Evolutionary conservation across 2,888 invertebrate genomes (phyloP).

Genomic region (Podotricha telesiphe): DNA sequence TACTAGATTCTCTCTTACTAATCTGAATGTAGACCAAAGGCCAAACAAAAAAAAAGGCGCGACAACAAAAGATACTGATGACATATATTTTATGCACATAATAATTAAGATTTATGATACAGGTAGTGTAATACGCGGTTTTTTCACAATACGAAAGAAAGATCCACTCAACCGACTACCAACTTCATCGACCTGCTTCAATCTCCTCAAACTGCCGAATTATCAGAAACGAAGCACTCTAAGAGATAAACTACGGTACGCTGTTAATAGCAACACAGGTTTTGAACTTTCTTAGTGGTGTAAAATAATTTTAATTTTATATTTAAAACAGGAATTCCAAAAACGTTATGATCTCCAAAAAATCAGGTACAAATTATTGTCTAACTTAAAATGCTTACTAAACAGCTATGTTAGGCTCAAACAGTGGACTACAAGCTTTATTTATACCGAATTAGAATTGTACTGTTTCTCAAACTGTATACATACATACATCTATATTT

Average conservation of each 20-base stretch:
- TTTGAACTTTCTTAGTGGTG: slow-evolving; percentile 95
- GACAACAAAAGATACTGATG: too few species aligned
- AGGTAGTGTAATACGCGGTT: slow-evolving; percentile 98
- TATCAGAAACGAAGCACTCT: slow-evolving; percentile 98
- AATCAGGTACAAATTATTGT: slow-evolving; percentile 9
- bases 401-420: background rate
- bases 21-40: too few species aligned
- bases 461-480: background rate
- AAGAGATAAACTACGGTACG: slow-evolving; percentile 97
- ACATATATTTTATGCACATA: too few species aligned
- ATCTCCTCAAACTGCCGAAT: slow-evolving; percentile 98
- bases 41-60: too few species aligned
- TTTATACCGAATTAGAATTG: slow-evolving; percentile 12
- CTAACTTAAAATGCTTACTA: background rate
- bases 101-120: slow-evolving; percentile 46
- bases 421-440: slow-evolving; percentile 12
- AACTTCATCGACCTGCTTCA: slow-evolving; percentile 99
- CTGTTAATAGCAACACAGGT: slow-evolving; percentile 98
- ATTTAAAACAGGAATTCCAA: slow-evolving; percentile 21
- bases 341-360: slow-evolving; percentile 21
- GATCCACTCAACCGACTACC: slow-evolving; percentile 97
- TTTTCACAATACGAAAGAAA: slow-evolving; percentile 97
- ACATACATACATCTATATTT: background rate
- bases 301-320: slow-evolving; percentile 3
- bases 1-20: too few species aligned